Evolutionary conservation across 2,113 vertebrate genomes (phyloP), one percentile per base, ranked within the genome.

Genomic region (Illadopsis cleaveri): DNA sequence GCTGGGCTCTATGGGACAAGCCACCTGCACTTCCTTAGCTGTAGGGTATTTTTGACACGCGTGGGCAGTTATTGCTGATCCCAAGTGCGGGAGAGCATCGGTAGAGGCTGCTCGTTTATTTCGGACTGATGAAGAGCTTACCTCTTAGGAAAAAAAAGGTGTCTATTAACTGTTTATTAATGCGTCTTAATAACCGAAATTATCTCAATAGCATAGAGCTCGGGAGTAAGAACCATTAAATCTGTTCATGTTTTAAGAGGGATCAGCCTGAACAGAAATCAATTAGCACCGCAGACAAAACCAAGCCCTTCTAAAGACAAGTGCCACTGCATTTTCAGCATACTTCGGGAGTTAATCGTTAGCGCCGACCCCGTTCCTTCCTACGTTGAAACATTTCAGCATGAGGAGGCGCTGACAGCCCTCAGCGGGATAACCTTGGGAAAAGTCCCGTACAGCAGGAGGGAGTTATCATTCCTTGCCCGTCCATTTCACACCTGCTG

Each of bases 171-270:
- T 85, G 78, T 91, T 96, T 95, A 94, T 96, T 95, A 95, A 94
- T 87, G 91, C 78, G 35, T 88, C 92, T 93, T 94, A 97, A 96
- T 96, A 95, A 93, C 93, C 37, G 81, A 94, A 94, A 95, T 96
- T 93, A 96, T 72, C 93, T 93, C 82, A 58, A 70, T 66, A 58
- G 82, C 75, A 7, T 91, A 72, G 93, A 91, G 68, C 93, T 94
- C 75, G 64, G 66, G 91, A 95, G 93, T 94, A 96, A 97, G 95
- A 93, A 95, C 91, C 95, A 94, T 95, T 96, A 97, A 97, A 97
- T 96, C 94, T 96, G 90, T 88, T 88, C 94, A 44, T 95, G 79
- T 96, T 95, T 93, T 94, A 95, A 91, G 96, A 96, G 90, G 95
- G 92, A 94, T 96, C 95, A 95, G 92, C 85, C 79, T 93, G 79